Evolutionary conservation across 2,797 vertebrate genomes (phyloP).

Genomic region (Neomorphus geoffroyi): DNA sequence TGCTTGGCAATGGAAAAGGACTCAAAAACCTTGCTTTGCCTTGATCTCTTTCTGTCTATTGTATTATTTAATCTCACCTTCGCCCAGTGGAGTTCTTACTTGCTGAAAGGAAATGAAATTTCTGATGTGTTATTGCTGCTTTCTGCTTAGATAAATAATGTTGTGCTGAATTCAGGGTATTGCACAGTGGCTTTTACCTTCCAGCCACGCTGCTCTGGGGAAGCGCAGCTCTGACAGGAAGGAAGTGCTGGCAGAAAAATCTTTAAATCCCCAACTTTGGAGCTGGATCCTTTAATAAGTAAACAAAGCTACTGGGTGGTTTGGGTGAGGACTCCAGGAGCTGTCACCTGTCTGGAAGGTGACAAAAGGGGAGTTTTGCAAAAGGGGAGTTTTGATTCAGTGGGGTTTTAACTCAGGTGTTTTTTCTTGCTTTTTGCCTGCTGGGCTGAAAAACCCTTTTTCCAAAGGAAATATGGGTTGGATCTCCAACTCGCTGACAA

Average conservation of each 20-base stretch:
- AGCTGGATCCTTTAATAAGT: not conserved
- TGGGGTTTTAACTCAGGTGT: not conserved
- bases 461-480: not conserved
- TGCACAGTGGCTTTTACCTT: not conserved
- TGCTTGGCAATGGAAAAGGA: not conserved
- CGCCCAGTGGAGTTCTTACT: not conserved
- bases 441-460: not conserved
- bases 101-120: slow-evolving; percentile 54
- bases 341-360: not conserved
- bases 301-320: not conserved
- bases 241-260: not conserved
- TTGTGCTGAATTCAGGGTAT: not conserved
- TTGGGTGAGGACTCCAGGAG: not conserved
- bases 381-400: not conserved
- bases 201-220: not conserved
- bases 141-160: not conserved
- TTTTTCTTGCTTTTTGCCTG: not conserved
- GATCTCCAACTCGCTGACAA: not conserved
- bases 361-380: not conserved
- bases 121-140: slow-evolving; percentile 17
- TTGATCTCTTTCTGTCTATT: not conserved
- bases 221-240: not conserved
- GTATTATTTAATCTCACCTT: slow-evolving; percentile 23
- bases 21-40: not conserved
- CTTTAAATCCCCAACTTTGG: not conserved